Base-by-base conservation (phyloP, 1,140 invertebrate species). In the Orius insidiosus region DNA sequence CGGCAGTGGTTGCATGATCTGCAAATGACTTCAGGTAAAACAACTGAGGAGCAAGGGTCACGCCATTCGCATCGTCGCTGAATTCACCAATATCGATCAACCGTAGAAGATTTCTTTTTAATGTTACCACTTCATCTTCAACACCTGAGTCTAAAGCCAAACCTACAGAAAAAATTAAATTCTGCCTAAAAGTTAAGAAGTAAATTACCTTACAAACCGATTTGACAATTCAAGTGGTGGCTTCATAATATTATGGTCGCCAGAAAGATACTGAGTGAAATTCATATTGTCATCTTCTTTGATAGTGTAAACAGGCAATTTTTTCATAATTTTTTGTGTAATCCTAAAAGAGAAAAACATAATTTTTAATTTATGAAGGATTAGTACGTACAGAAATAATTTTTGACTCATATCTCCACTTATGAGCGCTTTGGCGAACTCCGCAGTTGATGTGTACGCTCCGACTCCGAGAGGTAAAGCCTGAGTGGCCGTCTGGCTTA, bases 11-110 rank as follows among this genome's bases (percentile, higher is more conserved):
- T 93, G 62, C 93, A 96, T 30, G 79, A 72, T 64, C 82, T 81
- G 62, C 93, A 96, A 56, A 94, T 93, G 6, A 95, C 72, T 74
- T 96, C 90, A 3, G 83, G 78, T 39, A 98, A 68, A 41, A 86
- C 69, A 59, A 85, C 88, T 0, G 85, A 83, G 16, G 85, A 68
- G 57, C 82, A 86, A 0, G 85, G 83, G 64, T 95, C 88, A 40
- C 69, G 71, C 83, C 87, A 97, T 39, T 79, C 71, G 88, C 85
- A 50, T 72, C 61, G 42, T 76, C 69, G 37, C 83, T 81, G 61
- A 94, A 96, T 64, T 90, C 85, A 1, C 89, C 85, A 2, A 94
- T 69, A 18, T 76, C 76, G 52, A 95, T 79, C 16, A 96, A 60
- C 36, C 82, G 72, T 2, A 97, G 67, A 54, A 96, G 67, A 67